A percentile compares a stretch with the other conserved stretches of the same genome.
Evolutionary conservation across 1,140 invertebrate genomes (phyloP).

Genomic region (Heliconius congener): DNA sequence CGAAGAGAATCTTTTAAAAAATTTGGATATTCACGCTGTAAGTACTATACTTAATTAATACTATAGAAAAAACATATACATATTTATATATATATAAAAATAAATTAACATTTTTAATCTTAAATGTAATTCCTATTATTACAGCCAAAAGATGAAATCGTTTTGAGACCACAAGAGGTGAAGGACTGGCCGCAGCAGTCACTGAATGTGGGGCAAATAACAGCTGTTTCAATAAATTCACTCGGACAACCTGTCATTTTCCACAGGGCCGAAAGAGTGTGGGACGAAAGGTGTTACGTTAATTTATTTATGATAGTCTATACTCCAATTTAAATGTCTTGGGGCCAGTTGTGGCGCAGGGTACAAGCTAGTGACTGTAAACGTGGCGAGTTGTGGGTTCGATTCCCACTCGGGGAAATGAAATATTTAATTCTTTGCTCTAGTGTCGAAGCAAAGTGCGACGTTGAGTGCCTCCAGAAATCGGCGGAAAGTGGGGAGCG

Average conservation of each 20-base stretch:
- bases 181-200: constrained; percentile 86
- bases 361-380: too few relatives aligned
- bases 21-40: constrained; percentile 65
- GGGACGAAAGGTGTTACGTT: constrained; percentile 88
- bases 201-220: constrained; percentile 90
- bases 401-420: too few relatives aligned
- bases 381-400: too few relatives aligned
- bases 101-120: too few relatives aligned
- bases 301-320: background rate
- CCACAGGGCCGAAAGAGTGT: constrained; percentile 91
- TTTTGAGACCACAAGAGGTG: constrained; percentile 83
- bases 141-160: constrained; percentile 73
- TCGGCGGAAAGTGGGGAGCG: too few relatives aligned
- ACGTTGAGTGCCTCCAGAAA: too few relatives aligned
- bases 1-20: constrained; percentile 66
- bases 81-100: background rate
- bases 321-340: background rate
- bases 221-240: constrained; percentile 91
- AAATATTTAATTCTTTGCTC: too few relatives aligned
- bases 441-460: too few relatives aligned
- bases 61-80: background rate
- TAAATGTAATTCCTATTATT: constrained; percentile 27
- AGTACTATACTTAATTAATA: constrained; percentile 32
- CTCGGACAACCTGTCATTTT: constrained; percentile 92
- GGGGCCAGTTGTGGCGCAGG: too few relatives aligned